Conservation (phyloP, 2,797 vertebrate genomes). For the Limnodromus scolopaceus region DNA sequence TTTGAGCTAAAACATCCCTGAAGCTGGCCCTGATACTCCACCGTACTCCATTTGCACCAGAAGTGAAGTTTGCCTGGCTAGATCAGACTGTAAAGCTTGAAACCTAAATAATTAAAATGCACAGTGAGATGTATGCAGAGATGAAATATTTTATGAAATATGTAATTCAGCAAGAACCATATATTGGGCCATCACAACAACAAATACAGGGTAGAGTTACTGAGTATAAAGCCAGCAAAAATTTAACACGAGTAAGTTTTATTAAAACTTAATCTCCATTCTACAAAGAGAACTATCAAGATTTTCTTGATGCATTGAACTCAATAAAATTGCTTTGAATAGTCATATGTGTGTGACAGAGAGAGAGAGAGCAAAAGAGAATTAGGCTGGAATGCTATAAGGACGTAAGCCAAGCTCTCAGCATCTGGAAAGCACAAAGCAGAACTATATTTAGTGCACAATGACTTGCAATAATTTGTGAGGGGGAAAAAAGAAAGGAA, state of each 20-base stretch:
- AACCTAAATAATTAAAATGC: neutral
- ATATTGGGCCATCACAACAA: neutral
- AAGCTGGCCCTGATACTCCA: neutral
- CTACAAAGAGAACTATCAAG: neutral
- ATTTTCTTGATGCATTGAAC: constrained; percentile 8
- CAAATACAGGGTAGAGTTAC: neutral
- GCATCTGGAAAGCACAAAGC: constrained; percentile 81
- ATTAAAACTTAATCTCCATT: neutral
- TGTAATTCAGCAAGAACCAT: neutral
- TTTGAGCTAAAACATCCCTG: neutral
- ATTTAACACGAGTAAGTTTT: neutral
- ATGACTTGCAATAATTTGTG: constrained; percentile 83
- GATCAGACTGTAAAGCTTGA: neutral
- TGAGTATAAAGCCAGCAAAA: neutral
- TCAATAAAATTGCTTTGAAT: constrained; percentile 52
- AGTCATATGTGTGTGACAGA: constrained; percentile 21
- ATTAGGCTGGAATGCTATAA: constrained; percentile 66
- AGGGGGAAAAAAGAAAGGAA: neutral
- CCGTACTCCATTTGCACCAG: neutral
- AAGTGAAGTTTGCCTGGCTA: neutral
- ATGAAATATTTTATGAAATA: neutral
- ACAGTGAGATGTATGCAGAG: neutral
- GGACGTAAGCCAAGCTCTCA: constrained; percentile 64
- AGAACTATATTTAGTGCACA: constrained; percentile 81
- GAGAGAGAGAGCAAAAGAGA: neutral